Conservation (phyloP, 2,888 invertebrate genomes). For the Volucella zonaria region DNA sequence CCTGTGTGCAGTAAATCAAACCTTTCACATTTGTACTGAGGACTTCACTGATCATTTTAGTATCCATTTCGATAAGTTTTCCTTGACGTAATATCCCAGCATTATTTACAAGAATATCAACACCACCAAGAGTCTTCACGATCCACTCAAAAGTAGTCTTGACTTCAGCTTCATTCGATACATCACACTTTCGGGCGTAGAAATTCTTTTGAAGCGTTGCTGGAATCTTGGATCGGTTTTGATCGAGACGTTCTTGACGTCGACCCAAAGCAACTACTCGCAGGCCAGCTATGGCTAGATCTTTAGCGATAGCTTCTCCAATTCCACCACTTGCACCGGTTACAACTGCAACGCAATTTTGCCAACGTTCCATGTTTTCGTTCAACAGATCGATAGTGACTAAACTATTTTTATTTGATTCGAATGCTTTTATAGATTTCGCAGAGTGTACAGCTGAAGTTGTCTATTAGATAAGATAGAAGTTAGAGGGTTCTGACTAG, state of each 20-base stretch:
- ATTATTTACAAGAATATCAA: constrained; percentile 84
- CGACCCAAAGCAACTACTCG: constrained; percentile 83
- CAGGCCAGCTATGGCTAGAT: constrained; percentile 82
- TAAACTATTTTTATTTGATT: no score
- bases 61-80: constrained; percentile 52
- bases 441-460: no score
- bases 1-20: constrained; percentile 80
- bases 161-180: constrained; percentile 83
- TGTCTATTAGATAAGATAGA: no score
- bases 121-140: constrained; percentile 82
- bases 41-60: constrained; percentile 61
- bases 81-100: constrained; percentile 77
- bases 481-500: no score
- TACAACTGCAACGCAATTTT: constrained; percentile 85
- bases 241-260: constrained; percentile 78
- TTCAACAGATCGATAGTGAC: no score
- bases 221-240: constrained; percentile 57
- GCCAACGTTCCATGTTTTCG: constrained; percentile 79
- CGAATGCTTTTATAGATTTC: no score
- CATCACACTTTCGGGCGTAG: constrained; percentile 82
- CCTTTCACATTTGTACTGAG: constrained; percentile 82
- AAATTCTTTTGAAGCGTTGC: constrained; percentile 74
- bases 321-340: constrained; percentile 85
- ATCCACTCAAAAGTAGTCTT: constrained; percentile 82
- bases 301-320: constrained; percentile 82